Conservation (phyloP, 1,140 invertebrate genomes). For the Elymnias hypermnestra region DNA sequence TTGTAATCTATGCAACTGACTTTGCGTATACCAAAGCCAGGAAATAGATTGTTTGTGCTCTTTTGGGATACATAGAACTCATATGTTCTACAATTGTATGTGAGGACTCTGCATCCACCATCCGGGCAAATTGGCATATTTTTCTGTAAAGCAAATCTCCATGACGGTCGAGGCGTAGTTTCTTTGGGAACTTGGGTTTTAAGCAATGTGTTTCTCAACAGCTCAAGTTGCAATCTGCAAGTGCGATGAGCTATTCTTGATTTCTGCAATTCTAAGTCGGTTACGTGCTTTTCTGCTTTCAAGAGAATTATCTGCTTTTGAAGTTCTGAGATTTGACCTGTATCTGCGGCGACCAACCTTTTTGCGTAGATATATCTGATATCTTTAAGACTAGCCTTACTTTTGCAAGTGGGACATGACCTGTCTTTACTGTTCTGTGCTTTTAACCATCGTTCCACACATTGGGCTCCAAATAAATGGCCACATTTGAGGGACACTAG, state of each 20-base stretch:
- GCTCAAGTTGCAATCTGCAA: conserved; percentile 64
- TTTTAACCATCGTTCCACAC: conserved; percentile 88
- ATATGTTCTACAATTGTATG: conserved; percentile 78
- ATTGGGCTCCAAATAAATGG: conserved; percentile 91
- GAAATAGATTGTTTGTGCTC: conserved; percentile 82
- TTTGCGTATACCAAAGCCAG: conserved; percentile 87
- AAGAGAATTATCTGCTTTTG: conserved; percentile 70
- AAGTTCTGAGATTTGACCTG: conserved; percentile 72
- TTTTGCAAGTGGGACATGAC: conserved; percentile 92
- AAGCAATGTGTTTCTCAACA: conserved; percentile 53
- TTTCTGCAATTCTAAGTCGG: conserved; percentile 55
- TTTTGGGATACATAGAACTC: conserved; percentile 84
- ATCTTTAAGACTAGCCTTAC: conserved; percentile 83
- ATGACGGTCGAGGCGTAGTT: conserved; percentile 42
- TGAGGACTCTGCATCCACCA: conserved; percentile 86
- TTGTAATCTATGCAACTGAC: conserved; percentile 81
- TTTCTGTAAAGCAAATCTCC: conserved; percentile 78
- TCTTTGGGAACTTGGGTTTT: conserved; percentile 42
- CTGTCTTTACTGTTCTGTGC: conserved; percentile 55
- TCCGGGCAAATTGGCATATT: conserved; percentile 81
- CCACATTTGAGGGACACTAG: conserved; percentile 91
- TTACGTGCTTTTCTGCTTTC: conserved; percentile 49
- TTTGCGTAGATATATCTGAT: conserved; percentile 81
- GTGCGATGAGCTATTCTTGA: conserved; percentile 59
- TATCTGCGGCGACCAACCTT: conserved; percentile 72